phyloP scores from a whole-genome alignment of 2,888 invertebrate species.

The Agrochola circellaris region DNA sequence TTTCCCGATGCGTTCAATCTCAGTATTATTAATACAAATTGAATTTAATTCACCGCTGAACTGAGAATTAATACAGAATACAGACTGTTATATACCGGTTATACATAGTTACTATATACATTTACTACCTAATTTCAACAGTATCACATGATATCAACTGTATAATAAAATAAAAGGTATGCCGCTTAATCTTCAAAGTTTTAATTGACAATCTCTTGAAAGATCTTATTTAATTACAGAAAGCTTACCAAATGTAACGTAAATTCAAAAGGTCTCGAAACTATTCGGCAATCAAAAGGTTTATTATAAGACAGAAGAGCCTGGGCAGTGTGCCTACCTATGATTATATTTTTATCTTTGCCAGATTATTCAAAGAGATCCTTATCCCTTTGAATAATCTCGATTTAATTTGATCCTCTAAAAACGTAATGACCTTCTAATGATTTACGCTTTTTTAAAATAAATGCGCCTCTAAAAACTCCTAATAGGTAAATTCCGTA shows the following conservation, averaged over 20 bases:
- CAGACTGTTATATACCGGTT: background rate
- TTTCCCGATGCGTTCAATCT: constrained; percentile 31
- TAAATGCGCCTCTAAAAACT: background rate
- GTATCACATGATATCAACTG: background rate
- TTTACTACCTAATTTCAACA: background rate
- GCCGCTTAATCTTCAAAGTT: constrained; percentile 37
- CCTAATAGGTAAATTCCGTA: background rate
- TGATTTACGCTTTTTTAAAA: background rate
- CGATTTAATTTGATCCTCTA: background rate
- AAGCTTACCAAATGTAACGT: constrained; percentile 22
- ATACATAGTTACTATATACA: background rate
- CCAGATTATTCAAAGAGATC: background rate
- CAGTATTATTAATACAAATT: constrained; percentile 43
- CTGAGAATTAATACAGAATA: constrained; percentile 25
- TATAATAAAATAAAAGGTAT: constrained; percentile 27
- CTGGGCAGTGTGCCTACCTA: background rate
- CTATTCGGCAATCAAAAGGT: constrained; percentile 19
- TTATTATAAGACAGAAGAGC: background rate
- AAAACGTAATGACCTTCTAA: background rate
- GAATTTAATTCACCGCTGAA: constrained; percentile 37
- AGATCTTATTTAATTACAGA: constrained; percentile 33
- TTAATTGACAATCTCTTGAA: constrained; percentile 36
- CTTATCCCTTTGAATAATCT: too few species aligned
- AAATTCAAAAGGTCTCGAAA: constrained; percentile 16
- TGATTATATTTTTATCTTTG: background rate